These are phyloP conservation scores for Gobiocypris rarus DNA, from an alignment of 2,113 vertebrate genomes.

Conservation along the genomic window DNA sequence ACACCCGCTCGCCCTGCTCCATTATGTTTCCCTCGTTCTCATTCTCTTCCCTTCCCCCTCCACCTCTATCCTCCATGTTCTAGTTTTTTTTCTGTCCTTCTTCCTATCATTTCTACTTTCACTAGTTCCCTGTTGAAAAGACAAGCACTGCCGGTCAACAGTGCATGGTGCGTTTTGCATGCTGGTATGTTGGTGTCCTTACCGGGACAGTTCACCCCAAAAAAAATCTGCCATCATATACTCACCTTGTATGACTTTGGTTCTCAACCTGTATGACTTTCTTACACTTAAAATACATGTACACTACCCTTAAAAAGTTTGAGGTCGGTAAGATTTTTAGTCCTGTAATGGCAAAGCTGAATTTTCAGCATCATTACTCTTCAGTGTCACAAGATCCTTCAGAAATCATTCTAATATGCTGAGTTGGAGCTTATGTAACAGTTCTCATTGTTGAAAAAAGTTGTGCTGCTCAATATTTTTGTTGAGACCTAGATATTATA, in stretches of 20 bases:
- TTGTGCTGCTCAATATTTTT: too few species aligned
- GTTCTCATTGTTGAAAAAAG: too few species aligned
- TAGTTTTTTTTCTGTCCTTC: conserved; percentile 47
- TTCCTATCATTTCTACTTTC: conserved; percentile 56
- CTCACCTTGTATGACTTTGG: background rate
- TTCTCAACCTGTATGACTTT: background rate
- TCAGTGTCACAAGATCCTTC: too few species aligned
- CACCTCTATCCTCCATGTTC: conserved; percentile 39
- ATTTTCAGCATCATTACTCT: too few species aligned
- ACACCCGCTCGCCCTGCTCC: conserved; percentile 35
- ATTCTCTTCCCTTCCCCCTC: conserved; percentile 37
- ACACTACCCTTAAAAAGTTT: too few species aligned
- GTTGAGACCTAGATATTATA: too few species aligned
- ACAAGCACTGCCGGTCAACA: background rate
- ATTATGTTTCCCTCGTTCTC: background rate
- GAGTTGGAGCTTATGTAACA: too few species aligned
- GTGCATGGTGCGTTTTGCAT: background rate
- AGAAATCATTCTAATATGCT: too few species aligned
- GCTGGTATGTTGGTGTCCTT: background rate
- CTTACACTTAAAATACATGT: background rate
- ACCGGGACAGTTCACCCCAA: background rate
- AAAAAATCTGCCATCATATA: background rate
- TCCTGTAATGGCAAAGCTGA: too few species aligned
- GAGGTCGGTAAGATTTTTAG: background rate
- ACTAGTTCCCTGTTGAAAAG: background rate